phyloP scores from a whole-genome alignment of 2,888 invertebrate species.

The Bedellia somnulentella region DNA sequence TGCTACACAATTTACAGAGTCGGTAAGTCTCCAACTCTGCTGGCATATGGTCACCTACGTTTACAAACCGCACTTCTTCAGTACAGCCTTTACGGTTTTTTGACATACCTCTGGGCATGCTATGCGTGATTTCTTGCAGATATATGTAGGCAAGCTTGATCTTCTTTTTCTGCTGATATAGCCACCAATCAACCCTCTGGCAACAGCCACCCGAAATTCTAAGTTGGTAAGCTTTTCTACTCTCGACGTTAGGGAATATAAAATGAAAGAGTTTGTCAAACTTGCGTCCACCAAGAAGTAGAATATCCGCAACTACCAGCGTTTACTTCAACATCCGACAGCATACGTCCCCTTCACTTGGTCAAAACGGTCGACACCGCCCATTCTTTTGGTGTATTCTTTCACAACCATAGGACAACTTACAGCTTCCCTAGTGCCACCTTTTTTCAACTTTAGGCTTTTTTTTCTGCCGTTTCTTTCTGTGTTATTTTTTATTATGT shows the following conservation, averaged over 20 bases:
- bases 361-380: constrained; percentile 1
- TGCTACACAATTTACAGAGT: constrained; percentile 9
- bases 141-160: constrained; percentile 8
- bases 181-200: constrained; percentile 9
- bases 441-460: constrained; percentile 3
- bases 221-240: constrained; percentile 11
- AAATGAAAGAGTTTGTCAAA: constrained; percentile 13
- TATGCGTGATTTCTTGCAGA: constrained; percentile 8
- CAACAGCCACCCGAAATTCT: constrained; percentile 13
- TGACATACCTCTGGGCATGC: constrained; percentile 9
- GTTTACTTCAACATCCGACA: constrained; percentile 13
- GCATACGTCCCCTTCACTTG: constrained; percentile 11
- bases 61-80: constrained; percentile 11
- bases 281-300: constrained; percentile 14
- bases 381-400: constrained; percentile 1
- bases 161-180: constrained; percentile 11
- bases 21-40: background rate
- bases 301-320: constrained; percentile 15
- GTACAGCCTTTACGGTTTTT: constrained; percentile 11
- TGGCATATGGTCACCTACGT: constrained; percentile 14
- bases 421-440: constrained; percentile 5
- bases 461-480: background rate
- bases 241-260: constrained; percentile 10
- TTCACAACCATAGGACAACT: background rate
- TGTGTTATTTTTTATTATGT: background rate